Evolutionary conservation across 2,797 vertebrate genomes (phyloP), one percentile per base, ranked within the genome.

Genomic region (Pangasius larnaudii): DNA sequence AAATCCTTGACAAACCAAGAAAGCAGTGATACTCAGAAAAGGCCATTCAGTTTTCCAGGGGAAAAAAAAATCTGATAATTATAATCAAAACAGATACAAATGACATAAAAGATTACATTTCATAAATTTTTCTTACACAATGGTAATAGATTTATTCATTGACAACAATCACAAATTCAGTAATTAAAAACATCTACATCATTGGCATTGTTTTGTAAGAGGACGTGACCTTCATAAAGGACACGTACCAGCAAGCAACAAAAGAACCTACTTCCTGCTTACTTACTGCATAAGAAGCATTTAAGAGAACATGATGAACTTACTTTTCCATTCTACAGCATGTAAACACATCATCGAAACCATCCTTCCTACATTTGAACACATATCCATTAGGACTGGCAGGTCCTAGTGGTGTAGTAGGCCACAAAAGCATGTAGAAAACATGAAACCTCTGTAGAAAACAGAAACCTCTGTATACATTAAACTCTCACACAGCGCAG

Each of bases 21-120:
- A 95, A 95, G 94, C 94, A 95, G 91, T 86, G 93, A 93, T 94
- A 93, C 92, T 93, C 84, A 92, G 42, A 91, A 93, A 95, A 96
- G 94, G 95, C 94, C 94, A 93, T 95, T 94, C 84, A 59, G 78
- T 61, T 81, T 63, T n/a, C 36, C 13, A 18, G 24, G 11, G 30
- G 5, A 42, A 42, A 14, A 93, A 91, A 92, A 88, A 93, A 91
- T 93, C 89, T 89, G 90, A 92, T 61, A 42, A 63, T 63, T 82
- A 46, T 46, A 79, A 7, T 22, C 77, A 42, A 61, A 63, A 82
- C 79, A 63, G 58, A 82, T 82, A 59, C n/a, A 78, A 56, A 78
- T 39, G 9, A 80, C 78, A 80, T 6, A 80, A 59, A 80, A 14
- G 11, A 11, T 80, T 59, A 80, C 56, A 27, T 36, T 79, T 79